These are phyloP conservation scores for Leptopilina drosophilae DNA, from an alignment of 2,888 invertebrate genomes.

Conservation along the genomic window DNA sequence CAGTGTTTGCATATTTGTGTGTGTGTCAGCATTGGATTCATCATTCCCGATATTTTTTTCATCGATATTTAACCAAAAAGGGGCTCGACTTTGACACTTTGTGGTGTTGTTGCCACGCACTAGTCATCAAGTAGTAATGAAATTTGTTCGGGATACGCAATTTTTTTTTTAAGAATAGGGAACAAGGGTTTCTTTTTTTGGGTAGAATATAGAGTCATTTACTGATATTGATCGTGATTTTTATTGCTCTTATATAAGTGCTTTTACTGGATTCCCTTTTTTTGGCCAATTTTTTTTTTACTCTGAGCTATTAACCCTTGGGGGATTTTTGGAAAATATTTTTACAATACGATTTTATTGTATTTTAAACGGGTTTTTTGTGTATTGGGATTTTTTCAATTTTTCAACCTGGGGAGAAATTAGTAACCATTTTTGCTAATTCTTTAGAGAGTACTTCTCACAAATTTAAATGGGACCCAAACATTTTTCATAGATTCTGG, in stretches of 20 bases:
- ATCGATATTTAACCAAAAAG: constrained; percentile 51
- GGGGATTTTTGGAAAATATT: neutral
- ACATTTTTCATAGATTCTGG: too few relatives aligned
- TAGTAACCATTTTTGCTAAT: too few relatives aligned
- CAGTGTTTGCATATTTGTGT: constrained; percentile 12
- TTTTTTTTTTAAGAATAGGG: constrained; percentile 14
- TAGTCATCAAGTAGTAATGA: constrained; percentile 39
- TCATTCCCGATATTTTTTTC: constrained; percentile 48
- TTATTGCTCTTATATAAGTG: constrained; percentile 18
- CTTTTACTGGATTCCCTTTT: constrained; percentile 5
- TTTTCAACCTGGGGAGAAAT: too few relatives aligned
- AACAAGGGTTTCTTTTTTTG: neutral
- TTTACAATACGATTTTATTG: neutral
- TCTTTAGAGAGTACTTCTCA: too few relatives aligned
- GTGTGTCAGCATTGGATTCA: constrained; percentile 12
- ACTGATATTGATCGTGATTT: neutral
- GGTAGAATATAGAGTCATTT: constrained; percentile 31
- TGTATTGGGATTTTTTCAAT: too few relatives aligned
- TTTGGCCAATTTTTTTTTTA: constrained; percentile 10
- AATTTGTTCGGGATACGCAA: constrained; percentile 21
- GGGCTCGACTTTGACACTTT: constrained; percentile 40
- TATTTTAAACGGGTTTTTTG: constrained; percentile 15
- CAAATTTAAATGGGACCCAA: too few relatives aligned
- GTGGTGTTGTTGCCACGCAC: constrained; percentile 36
- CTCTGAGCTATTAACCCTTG: neutral